Conservation (phyloP, 1,140 invertebrate genomes). For the Drosophila bocqueti region DNA sequence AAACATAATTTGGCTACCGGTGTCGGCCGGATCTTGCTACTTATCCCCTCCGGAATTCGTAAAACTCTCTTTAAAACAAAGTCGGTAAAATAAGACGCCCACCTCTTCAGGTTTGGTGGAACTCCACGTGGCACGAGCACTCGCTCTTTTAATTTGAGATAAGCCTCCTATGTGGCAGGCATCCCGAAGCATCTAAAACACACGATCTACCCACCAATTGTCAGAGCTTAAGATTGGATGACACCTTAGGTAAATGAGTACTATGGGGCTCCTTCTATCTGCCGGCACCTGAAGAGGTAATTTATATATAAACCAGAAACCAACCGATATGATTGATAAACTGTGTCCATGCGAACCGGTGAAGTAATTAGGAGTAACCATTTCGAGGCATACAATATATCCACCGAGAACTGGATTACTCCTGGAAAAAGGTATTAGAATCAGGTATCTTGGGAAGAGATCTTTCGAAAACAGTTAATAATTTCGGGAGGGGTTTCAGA, state of each 20-base stretch:
- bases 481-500: neutral
- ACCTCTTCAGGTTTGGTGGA: neutral
- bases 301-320: no score
- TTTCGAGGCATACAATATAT: no score
- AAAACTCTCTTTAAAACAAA: no score
- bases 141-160: neutral
- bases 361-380: neutral
- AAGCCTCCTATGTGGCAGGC: neutral
- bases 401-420: neutral
- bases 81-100: no score
- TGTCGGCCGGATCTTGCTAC: no score
- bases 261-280: no score
- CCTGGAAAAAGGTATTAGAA: neutral
- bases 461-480: neutral
- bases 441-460: neutral
- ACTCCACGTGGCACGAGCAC: neutral
- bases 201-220: no score
- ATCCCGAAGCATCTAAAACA: no score
- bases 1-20: no score
- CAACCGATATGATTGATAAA: no score
- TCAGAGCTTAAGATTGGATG: neutral
- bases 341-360: no score
- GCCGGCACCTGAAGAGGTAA: neutral
- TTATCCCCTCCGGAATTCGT: no score
- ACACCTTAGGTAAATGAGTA: neutral